Evolutionary conservation across 2,888 invertebrate genomes (phyloP).

Genomic region (Thereva unica): DNA sequence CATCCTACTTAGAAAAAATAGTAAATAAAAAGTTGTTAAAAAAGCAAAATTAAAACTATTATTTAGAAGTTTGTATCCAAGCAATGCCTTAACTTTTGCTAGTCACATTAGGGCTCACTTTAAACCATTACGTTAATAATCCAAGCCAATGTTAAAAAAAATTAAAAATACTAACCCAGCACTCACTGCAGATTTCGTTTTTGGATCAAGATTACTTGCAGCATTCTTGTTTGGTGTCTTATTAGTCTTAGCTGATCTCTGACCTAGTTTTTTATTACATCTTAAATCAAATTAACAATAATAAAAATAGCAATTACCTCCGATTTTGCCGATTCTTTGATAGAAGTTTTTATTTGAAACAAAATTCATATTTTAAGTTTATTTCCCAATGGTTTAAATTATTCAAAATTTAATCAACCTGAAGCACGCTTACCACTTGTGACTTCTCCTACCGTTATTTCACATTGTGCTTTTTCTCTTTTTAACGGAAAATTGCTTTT

Average conservation of each 20-base stretch:
- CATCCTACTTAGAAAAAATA: no score
- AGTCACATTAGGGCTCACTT: no score
- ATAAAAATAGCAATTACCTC: neutral
- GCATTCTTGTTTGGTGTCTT: neutral
- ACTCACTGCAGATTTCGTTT: neutral
- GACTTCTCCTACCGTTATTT: no score
- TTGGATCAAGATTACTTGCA: neutral
- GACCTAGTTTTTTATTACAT: neutral
- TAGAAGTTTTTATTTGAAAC: constrained; percentile 33
- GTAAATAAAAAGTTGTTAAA: no score
- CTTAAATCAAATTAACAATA: neutral
- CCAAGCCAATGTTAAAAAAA: neutral
- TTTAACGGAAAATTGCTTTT: no score
- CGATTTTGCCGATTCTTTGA: constrained; percentile 19
- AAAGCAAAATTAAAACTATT: no score
- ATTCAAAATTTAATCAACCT: no score
- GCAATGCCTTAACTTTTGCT: no score
- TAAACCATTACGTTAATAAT: no score
- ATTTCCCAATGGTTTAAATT: neutral
- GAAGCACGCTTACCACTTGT: no score
- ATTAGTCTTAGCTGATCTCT: neutral
- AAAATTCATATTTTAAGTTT: constrained; percentile 23
- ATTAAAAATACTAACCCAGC: neutral
- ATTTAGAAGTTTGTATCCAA: no score
- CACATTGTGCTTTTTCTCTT: no score